Base-by-base conservation (phyloP, 2,797 vertebrate species). In the Characodon lateralis region DNA sequence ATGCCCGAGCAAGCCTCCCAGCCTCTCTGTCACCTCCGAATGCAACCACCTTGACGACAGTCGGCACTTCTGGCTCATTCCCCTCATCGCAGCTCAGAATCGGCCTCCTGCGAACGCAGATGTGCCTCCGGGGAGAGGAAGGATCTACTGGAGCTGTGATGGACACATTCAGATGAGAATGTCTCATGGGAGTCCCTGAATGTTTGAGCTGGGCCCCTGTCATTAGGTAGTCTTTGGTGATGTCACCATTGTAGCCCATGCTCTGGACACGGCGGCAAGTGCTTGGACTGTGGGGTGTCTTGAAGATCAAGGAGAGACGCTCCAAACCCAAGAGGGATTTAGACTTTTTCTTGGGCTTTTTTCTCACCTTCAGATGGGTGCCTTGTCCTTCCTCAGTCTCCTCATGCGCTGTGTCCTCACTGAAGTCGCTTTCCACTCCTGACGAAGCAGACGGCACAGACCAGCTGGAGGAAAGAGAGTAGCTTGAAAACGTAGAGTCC, bases 1-100 rank as follows among this genome's bases (percentile, higher is more conserved):
- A 99, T 0, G 98, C 98, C 35, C 98, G 93, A 4, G 98, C 97
- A 78, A 99, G 93, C 86, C 98, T 97, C 46, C 98, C 98, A 0
- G 96, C 97, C 82, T 98, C 97, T 61, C 95, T 95, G 88, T 99
- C 97, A 0, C 97, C 97, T 73, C 98, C 98, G 0, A 99, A 99
- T 51, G 98, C 96, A 74, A 99, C 97, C 14, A 99, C 95, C 0
- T 97, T 95, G 56, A 99, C 90, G 0, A 96, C 94, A 26, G 94
- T 93, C 3, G 88, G 73, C 63, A 0, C 56, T n/a, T 87, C 87
- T 43, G 89, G 92, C 59, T 84, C 22, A 0, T 72, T 87, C 0
- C 94, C 95, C 72, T 98, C 97, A 0, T 95, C 94, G 0, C 89
- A 96, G 86, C 98, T 98, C 87, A 98, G 93, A 89, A 98, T 97